These are phyloP conservation scores for Lethenteron reissneri DNA, from an alignment of 2,113 vertebrate species.

Conservation along the genomic window DNA sequence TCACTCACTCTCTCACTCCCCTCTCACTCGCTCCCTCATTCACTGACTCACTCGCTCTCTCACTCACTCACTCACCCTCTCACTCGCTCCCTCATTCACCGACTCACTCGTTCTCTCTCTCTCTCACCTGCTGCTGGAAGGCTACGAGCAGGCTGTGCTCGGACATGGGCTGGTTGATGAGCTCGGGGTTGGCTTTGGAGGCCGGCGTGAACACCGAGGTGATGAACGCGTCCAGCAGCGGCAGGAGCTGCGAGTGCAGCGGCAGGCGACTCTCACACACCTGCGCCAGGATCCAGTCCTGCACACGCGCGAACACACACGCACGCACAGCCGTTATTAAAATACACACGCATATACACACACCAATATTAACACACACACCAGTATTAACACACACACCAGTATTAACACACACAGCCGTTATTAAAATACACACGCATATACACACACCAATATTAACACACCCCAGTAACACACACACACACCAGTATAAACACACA, in stretches of 20 bases:
- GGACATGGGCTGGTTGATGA: slow-evolving; percentile 89
- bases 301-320: not conserved
- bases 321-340: not conserved
- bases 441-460: not conserved
- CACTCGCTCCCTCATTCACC: too few relatives aligned
- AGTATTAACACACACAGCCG: not conserved
- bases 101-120: too few relatives aligned
- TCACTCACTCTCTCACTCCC: too few relatives aligned
- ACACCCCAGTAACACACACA: not conserved
- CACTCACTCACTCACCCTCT: too few relatives aligned
- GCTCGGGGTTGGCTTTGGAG: slow-evolving; percentile 87
- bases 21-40: too few relatives aligned
- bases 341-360: not conserved
- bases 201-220: slow-evolving; percentile 92
- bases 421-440: not conserved
- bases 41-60: too few relatives aligned
- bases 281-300: slow-evolving; percentile 97
- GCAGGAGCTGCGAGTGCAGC: slow-evolving; percentile 75
- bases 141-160: slow-evolving; percentile 81
- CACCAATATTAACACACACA: not conserved
- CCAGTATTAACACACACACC: not conserved
- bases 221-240: slow-evolving; percentile 82
- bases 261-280: slow-evolving; percentile 75
- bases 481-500: too few relatives aligned
- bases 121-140: slow-evolving; percentile 29